phyloP scores from a whole-genome alignment of 2,797 vertebrate genomes.

The Tachyglossus aculeatus region DNA sequence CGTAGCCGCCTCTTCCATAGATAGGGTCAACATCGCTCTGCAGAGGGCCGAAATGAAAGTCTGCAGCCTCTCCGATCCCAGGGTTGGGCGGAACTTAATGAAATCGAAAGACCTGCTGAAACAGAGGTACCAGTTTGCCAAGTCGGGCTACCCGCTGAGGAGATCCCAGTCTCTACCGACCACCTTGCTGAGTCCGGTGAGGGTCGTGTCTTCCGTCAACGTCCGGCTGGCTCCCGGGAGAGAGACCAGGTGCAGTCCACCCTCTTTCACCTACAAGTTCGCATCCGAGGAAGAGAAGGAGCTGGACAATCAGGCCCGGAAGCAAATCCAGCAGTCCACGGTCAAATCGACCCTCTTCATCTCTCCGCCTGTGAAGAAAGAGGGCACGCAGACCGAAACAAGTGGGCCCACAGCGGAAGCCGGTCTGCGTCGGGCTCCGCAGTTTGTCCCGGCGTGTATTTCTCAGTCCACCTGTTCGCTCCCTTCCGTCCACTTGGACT shows the following conservation, averaged over 20 bases:
- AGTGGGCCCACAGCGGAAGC: conserved; percentile 51
- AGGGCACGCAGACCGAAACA: conserved; percentile 31
- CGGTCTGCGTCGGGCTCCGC: conserved; percentile 54
- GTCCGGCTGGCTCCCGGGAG: conserved; percentile 85
- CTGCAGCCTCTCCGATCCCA: conserved; percentile 58
- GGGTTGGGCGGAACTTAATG: conserved; percentile 66
- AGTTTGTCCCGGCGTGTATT: conserved; percentile 67
- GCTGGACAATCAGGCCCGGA: conserved; percentile 14
- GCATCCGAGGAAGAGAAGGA: conserved; percentile 66
- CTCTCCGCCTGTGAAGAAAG: conserved; percentile 70
- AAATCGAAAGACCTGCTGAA: conserved; percentile 75
- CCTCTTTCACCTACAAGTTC: conserved; percentile 86
- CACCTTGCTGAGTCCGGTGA: conserved; percentile 80
- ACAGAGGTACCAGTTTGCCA: conserved; percentile 65
- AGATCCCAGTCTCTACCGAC: conserved; percentile 89
- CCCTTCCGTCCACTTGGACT: conserved; percentile 78
- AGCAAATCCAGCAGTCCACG: conserved; percentile 29
- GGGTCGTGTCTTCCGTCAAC: conserved; percentile 89
- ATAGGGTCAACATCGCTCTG: conserved; percentile 68
- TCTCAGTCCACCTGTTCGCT: conserved; percentile 82
- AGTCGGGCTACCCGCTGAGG: conserved; percentile 78
- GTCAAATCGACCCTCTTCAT: conserved; percentile 81
- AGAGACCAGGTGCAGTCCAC: conserved; percentile 79
- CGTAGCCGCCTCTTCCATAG: conserved; percentile 47
- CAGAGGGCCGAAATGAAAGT: conserved; percentile 71